These are phyloP conservation scores for Silurus aristotelis DNA, from an alignment of 2,797 vertebrate species.

Conservation along the genomic window DNA sequence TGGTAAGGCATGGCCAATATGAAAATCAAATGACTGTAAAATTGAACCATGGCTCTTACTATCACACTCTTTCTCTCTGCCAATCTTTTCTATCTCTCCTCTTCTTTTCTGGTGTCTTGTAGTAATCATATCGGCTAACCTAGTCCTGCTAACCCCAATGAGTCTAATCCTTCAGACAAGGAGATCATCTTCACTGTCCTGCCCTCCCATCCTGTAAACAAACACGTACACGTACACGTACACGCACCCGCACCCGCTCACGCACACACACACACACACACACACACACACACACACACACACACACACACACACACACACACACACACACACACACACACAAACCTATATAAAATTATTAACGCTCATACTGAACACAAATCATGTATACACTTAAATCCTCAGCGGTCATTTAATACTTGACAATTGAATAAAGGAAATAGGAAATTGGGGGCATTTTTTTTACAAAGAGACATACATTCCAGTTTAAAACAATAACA, in stretches of 20 bases:
- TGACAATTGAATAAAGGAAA: neutral
- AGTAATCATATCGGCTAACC: slow-evolving; percentile 63
- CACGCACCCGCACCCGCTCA: neutral
- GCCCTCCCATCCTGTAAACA: neutral
- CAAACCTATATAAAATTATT: too few relatives aligned
- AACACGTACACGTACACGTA: neutral
- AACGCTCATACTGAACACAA: neutral
- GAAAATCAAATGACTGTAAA: neutral
- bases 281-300: neutral
- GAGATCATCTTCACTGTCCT: slow-evolving; percentile 69
- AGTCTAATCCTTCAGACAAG: slow-evolving; percentile 71
- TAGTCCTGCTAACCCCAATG: slow-evolving; percentile 70
- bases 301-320: neutral
- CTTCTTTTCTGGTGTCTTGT: slow-evolving; percentile 28
- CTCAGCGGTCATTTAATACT: neutral
- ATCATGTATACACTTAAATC: neutral
- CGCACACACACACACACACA: neutral
- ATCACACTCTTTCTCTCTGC: slow-evolving; percentile 13
- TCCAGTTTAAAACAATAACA: neutral
- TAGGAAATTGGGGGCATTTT: too few relatives aligned
- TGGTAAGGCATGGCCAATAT: too few relatives aligned
- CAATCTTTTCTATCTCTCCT: slow-evolving; percentile 19
- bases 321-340: neutral
- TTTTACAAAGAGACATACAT: neutral
- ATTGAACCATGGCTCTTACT: neutral